Conservation (phyloP, 2,113 vertebrate species). For the Eubucco bourcierii region DNA sequence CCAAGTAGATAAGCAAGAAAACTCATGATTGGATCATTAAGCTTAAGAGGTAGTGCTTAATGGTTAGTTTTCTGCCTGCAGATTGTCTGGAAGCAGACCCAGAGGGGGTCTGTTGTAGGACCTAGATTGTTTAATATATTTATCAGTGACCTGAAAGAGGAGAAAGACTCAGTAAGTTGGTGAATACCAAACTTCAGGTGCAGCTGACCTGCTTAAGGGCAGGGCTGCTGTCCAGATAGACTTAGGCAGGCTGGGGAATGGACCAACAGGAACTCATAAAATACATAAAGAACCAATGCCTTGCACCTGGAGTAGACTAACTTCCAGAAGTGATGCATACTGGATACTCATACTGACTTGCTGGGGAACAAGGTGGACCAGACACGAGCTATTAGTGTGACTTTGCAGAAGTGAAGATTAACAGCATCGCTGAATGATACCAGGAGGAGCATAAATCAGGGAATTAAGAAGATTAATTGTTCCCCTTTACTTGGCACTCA, state of each 20-base stretch:
- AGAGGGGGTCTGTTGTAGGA: background rate
- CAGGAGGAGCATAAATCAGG: background rate
- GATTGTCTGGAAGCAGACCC: background rate
- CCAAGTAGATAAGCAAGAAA: background rate
- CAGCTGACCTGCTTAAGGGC: background rate
- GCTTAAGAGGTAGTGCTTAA: background rate
- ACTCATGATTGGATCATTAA: background rate
- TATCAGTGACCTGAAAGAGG: background rate
- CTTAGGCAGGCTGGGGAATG: background rate
- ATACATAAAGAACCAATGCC: background rate
- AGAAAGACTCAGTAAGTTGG: background rate
- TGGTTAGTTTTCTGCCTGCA: background rate
- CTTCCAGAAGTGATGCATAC: background rate
- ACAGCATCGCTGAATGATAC: fast-evolving
- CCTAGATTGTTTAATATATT: background rate
- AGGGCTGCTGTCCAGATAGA: background rate
- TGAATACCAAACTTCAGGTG: background rate
- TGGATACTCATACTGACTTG: background rate
- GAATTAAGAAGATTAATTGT: background rate
- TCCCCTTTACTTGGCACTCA: background rate
- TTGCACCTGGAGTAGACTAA: fast-evolving
- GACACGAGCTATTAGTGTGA: background rate
- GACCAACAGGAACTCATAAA: background rate
- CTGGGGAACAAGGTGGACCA: background rate
- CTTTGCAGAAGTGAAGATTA: background rate